A percentile compares a stretch with the other conserved stretches of the same genome.
Evolutionary conservation across 2,797 vertebrate genomes (phyloP).

Genomic region (Falco naumanni): DNA sequence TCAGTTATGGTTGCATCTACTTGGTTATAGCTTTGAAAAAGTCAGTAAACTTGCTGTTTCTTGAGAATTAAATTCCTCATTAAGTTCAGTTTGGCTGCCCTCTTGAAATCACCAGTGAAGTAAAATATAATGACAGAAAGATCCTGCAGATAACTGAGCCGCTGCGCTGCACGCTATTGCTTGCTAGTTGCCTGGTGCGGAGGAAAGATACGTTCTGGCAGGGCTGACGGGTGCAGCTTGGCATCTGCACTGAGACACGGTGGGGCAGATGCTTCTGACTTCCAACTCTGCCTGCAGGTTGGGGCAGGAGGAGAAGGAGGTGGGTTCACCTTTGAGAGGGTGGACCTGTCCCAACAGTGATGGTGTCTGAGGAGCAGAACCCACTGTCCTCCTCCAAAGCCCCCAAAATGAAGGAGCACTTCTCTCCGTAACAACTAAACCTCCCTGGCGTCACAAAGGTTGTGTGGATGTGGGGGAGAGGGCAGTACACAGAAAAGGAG

Average conservation of each 20-base stretch:
- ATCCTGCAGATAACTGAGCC: background rate
- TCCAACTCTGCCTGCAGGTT: background rate
- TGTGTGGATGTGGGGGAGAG: background rate
- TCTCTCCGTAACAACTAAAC: background rate
- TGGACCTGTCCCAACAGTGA: background rate
- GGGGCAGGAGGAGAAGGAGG: background rate
- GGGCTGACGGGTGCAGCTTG: background rate
- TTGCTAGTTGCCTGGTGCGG: background rate
- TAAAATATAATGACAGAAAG: background rate
- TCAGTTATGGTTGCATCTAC: background rate
- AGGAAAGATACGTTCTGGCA: background rate
- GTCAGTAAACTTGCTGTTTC: background rate
- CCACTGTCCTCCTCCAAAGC: background rate
- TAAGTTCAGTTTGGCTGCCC: background rate
- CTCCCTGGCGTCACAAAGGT: fast-evolving
- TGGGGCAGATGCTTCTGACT: background rate
- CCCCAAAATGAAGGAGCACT: background rate
- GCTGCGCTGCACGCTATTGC: fast-evolving
- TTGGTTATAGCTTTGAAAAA: background rate
- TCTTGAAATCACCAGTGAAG: background rate
- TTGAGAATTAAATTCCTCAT: background rate
- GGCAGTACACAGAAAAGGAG: background rate
- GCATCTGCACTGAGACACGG: background rate
- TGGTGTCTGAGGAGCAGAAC: background rate
- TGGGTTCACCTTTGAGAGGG: background rate